Base-by-base conservation (phyloP, 1,140 invertebrate genomes). In the Grapholita molesta region DNA sequence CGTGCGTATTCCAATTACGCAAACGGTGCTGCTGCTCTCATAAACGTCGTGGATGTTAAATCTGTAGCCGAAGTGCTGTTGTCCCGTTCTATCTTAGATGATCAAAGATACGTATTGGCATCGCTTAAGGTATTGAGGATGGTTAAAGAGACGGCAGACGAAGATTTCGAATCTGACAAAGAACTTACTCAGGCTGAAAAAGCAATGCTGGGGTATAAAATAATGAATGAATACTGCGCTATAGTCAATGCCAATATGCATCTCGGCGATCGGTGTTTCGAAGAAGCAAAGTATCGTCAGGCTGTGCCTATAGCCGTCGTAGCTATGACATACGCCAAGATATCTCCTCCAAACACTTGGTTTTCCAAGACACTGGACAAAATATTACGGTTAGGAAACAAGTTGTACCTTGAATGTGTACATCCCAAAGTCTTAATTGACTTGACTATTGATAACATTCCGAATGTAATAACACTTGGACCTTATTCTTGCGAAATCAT, bases 301-400 rank as follows among this genome's bases (percentile, higher is more conserved):
- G 89, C 92, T 0, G 76, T 93, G 28, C 76, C 93, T 3, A 92
- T 93, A 70, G 86, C 89, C 0, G 77, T 92, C 5, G 84, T 90
- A 15, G 90, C 92, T 57, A 86, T 94, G 88, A 92, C 92, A 0
- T 94, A 93, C 71, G 91, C 93, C 0, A 90, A 92, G 79, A 93
- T 94, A 67, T 92, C 92, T 0, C 93, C 92, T 5, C 92, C 93
- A 0, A 92, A 91, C 67, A 92, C 90, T 0, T 94, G 93, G 93
- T 89, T 91, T 71, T 90, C 86, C 2, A 93, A 90, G 65, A 93
- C 92, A 0, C 48, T 94, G 7, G 92, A 94, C 66, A 93, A 94
- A 82, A 88, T 94, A 48, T 80, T 93, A 74, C 87, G 92, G 3
- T 80, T 93, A 30, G 93, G 92, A 0, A 93, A 92, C 64, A 92